Evolutionary conservation across 2,888 invertebrate species (phyloP), one percentile per base, ranked within the genome.

Genomic region (Chironomus tentans): DNA sequence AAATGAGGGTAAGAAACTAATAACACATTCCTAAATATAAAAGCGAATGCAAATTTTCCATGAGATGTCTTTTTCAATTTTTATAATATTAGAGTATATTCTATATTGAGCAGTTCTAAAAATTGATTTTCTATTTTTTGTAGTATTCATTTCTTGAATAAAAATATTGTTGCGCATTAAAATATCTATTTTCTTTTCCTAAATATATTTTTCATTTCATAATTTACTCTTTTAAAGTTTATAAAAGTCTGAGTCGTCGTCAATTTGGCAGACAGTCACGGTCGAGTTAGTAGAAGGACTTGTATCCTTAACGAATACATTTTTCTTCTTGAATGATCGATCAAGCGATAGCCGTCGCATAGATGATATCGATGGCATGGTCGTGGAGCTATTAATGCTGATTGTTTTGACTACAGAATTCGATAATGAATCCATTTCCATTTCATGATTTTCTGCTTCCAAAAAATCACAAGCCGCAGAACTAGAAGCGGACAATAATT

Each of bases 211-310:
- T 62, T 70, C 3, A 10, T 38, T 4, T 38, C 5, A 12, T 50
- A 4, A 10, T 2, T 28, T 28, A 48, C 4, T 48, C 2, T 47
- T 47, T 71, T 72, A 72, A 6, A 72, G n/a, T 72, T 72, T 72
- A 62, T 72, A 72, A 22, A 62, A 72, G 13, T 72, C 72, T 12
- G 62, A 28, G 18, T 72, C 72, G 15, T 72, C 72, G 12, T 21
- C 24, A 21, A 65, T 22, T 50, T 70, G 70, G n/a, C 72, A 72
- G 48, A 77, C 62, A 21, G 70, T 56, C 7, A 62, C 62, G n/a
- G 72, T 72, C 7, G 72, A 72, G 38, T 72, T 72, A 78, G 87
- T 88, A 56, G 88, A 88, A 76, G 88, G 88, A 79, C 87, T 88
- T 77, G 87, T 87, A 72, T 79, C 79, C 76, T 79, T 79, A 21